Evolutionary conservation across 2,888 invertebrate genomes (phyloP), one percentile per base, ranked within the genome.

Genomic region (Hyalella azteca): DNA sequence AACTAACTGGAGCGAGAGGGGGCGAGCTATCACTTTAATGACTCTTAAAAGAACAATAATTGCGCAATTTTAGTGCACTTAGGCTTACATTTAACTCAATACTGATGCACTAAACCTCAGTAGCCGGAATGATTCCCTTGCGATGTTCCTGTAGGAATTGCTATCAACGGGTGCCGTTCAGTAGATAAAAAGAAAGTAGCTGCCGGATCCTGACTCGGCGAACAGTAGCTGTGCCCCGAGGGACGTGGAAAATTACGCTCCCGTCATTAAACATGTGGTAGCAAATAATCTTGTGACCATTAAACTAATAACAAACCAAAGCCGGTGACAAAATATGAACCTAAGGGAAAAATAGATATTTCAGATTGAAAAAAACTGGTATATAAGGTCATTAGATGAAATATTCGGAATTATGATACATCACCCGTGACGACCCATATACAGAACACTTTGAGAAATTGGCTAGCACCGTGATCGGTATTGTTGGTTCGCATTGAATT

Each of bases 1-100:
- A 36, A 36, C 36, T 15, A 36, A 5, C 66, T 5, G 29, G 66
- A n/a, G 66, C 66, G 36, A 66, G 36, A 32, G 36, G 66, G 39
- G 32, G 32, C 29, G 32, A 66, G 66, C 29, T 66, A 36, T 36
- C 36, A 36, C 36, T 66, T 66, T 66, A 66, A 66, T 66, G 66
- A 66, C 36, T 29, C 66, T 66, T 36, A 13, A 13, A 29, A 66
- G 66, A 66, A 36, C 66, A 66, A 66, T 66, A 66, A 66, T 66
- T 66, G 36, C 66, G 66, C 66, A 66, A 66, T 66, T 29, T 66
- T 66, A 66, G 66, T 66, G 36, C 66, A 66, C 66, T 66, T 66
- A 36, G 36, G 66, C 36, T 66, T 66, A 36, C 66, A 66, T 66
- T 66, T 66, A 66, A 36, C 66, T 32, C 66, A 66, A 66, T 66